Evolutionary conservation across 2,797 vertebrate genomes (phyloP), one percentile per base, ranked within the genome.

Genomic region (Syndactyla subalaris): DNA sequence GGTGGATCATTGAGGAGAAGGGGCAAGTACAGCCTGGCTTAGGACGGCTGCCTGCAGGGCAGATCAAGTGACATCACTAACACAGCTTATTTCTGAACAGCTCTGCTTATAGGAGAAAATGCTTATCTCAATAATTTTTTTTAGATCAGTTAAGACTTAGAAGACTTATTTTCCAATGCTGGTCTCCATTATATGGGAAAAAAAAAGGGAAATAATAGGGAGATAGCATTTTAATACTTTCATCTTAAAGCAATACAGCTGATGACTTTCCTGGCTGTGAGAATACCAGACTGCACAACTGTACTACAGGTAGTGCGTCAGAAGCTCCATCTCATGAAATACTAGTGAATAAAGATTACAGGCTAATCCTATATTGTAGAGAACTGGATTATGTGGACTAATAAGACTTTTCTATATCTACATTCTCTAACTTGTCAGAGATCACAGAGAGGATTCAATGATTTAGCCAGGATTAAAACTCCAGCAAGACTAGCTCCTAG

Each of bases 391-490:
- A 96, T 3, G 36, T 72, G 81, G 61, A 51, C 84, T 93, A 92
- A 41, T 74, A 89, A 70, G 86, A 89, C 72, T 89, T 93, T 72
- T 80, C 86, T 91, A 51, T 71, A 89, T 78, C 81, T 88, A 75
- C 54, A 34, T 92, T 95, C 81, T 78, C 72, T 75, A 79, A 45
- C 55, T 81, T 78, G 75, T 43, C 79, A 94, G 82, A 94, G 92
- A 89, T 94, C 92, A 95, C 59, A 89, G 72, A 81, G 45, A 30
- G 79, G 89, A 95, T 93, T 85, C n/a, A 2, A 18, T 80, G 82
- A 77, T 93, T 94, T 77, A 96, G 54, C 26, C 36, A 77, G 86
- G 89, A 93, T 83, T 94, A 92, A 83, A 93, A 74, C n/a, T 82
- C 45, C 24, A 51, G 89, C 45, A 81, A 93, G 92, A 84, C 55